A percentile compares a stretch with the other conserved stretches of the same genome.
phyloP scores from a whole-genome alignment of 2,888 invertebrate species.

The Nysson spinosus region DNA sequence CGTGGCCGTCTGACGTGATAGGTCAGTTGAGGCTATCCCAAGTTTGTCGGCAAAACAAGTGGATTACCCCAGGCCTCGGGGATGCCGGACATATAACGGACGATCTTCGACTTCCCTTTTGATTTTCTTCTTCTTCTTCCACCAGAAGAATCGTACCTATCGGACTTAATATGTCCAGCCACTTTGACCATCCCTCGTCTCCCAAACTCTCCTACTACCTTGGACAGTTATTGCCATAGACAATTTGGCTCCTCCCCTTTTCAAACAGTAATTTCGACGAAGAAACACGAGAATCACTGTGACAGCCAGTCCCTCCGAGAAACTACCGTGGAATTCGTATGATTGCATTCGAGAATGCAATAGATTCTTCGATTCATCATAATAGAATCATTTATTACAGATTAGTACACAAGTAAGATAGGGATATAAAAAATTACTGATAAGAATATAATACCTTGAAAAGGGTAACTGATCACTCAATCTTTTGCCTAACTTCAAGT shows the following conservation, averaged over 20 bases:
- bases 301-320: not conserved
- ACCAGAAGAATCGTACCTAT: slow-evolving; percentile 34
- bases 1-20: slow-evolving; percentile 65
- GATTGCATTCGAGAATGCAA: no score
- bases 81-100: slow-evolving; percentile 55
- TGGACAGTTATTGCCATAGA: slow-evolving; percentile 45
- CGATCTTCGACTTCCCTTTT: slow-evolving; percentile 57
- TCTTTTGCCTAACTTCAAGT: no score
- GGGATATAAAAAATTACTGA: no score
- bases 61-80: slow-evolving; percentile 59
- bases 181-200: slow-evolving; percentile 35
- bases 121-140: slow-evolving; percentile 40
- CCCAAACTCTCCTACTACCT: slow-evolving; percentile 9
- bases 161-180: slow-evolving; percentile 42
- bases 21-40: slow-evolving; percentile 60
- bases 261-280: slow-evolving; percentile 15
- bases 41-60: slow-evolving; percentile 62
- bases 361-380: not conserved
- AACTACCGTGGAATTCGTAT: slow-evolving; percentile 1
- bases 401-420: no score
- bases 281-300: slow-evolving; percentile 22
- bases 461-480: no score
- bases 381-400: no score
- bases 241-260: slow-evolving; percentile 45
- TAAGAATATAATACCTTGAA: no score